phyloP scores from a whole-genome alignment of 2,113 vertebrate genomes.

The Neolamprologus variostigma region DNA sequence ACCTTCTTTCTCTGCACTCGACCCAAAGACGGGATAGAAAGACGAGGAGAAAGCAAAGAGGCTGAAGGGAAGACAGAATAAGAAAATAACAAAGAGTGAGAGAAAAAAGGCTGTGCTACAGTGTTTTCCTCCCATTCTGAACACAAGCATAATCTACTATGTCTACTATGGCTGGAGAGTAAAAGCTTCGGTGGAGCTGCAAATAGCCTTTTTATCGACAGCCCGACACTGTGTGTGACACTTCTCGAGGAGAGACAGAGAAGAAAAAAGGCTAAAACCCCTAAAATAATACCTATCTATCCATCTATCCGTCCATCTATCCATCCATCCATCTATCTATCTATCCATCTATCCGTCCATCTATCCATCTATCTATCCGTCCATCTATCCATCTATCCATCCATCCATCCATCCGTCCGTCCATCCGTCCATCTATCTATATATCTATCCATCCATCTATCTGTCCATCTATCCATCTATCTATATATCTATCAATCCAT shows the following conservation, averaged over 20 bases:
- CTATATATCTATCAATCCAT: fast-evolving
- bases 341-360: fast-evolving
- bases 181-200: constrained; percentile 30
- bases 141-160: constrained; percentile 32
- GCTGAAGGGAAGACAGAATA: not conserved
- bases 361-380: fast-evolving
- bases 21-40: not conserved
- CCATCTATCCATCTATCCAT: fast-evolving
- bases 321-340: fast-evolving
- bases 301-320: fast-evolving
- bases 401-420: fast-evolving
- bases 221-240: not conserved
- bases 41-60: not conserved
- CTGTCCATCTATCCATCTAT: fast-evolving
- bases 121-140: not conserved
- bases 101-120: not conserved
- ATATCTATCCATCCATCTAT: fast-evolving
- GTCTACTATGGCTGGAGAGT: constrained; percentile 23
- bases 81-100: not conserved
- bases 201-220: constrained; percentile 26
- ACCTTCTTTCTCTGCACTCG: not conserved
- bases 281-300: not conserved
- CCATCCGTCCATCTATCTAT: fast-evolving
- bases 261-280: not conserved
- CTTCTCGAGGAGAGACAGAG: not conserved